phyloP scores from a whole-genome alignment of 2,797 vertebrate genomes.

The Molossus molossus region DNA sequence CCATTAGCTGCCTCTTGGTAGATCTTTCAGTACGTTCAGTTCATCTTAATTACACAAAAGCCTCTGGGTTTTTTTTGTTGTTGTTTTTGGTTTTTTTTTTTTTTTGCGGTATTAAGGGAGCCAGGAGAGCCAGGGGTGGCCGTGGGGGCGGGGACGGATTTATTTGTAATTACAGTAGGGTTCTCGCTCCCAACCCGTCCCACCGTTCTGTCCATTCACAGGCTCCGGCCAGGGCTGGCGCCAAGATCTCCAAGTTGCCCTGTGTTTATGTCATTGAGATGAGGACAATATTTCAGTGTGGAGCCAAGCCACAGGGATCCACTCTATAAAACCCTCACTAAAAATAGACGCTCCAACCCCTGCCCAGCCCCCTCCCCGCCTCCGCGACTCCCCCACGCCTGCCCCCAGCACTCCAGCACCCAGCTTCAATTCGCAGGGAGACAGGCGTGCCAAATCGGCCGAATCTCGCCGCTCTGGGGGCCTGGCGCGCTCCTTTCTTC shows the following conservation, averaged over 20 bases:
- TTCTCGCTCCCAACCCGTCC: slow-evolving; percentile 87
- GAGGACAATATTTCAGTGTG: slow-evolving; percentile 94
- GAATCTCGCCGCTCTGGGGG: slow-evolving; percentile 75
- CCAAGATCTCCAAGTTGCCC: slow-evolving; percentile 92
- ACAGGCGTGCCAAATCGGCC: slow-evolving; percentile 87
- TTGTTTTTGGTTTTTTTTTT: slow-evolving; percentile 69
- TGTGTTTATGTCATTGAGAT: slow-evolving; percentile 94
- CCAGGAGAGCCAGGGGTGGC: slow-evolving; percentile 82
- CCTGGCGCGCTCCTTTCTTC: slow-evolving; percentile 78
- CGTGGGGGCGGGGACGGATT: slow-evolving; percentile 76
- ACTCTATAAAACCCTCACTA: slow-evolving; percentile 93
- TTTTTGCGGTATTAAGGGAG: slow-evolving; percentile 82
- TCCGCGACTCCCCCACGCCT: slow-evolving; percentile 85
- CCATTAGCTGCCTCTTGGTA: slow-evolving; percentile 88
- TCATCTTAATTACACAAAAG: slow-evolving; percentile 87
- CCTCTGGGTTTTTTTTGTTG: slow-evolving; percentile 77
- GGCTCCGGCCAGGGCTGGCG: slow-evolving; percentile 92
- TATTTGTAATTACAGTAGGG: slow-evolving; percentile 90
- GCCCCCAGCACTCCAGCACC: slow-evolving; percentile 88
- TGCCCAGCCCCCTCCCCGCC: slow-evolving; percentile 84
- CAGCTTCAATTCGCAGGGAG: slow-evolving; percentile 84
- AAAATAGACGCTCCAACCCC: slow-evolving; percentile 91
- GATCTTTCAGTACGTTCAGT: slow-evolving; percentile 87
- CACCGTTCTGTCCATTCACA: slow-evolving; percentile 91
- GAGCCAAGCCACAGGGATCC: slow-evolving; percentile 94